Evolutionary conservation across 2,888 invertebrate genomes (phyloP).

Genomic region (Lydus trimaculatus): DNA sequence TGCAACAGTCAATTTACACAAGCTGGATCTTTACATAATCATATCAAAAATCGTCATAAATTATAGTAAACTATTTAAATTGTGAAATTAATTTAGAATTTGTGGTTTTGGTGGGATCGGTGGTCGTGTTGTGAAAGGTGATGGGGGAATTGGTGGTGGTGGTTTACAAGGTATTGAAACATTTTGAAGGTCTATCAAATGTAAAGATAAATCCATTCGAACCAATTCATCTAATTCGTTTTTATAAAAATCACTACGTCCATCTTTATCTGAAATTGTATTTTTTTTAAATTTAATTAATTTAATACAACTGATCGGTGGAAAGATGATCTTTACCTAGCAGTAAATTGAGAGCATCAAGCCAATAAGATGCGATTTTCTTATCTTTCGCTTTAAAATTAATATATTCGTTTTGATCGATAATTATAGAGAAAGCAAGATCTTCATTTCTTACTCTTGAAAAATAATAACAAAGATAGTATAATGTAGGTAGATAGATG

Average conservation of each 20-base stretch:
- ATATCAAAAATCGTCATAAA: conserved; percentile 26
- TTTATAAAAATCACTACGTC: conserved; percentile 48
- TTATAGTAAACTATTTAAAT: background rate
- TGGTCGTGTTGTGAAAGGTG: conserved; percentile 39
- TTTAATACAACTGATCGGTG: background rate
- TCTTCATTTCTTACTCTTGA: conserved; percentile 44
- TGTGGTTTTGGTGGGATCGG: conserved; percentile 44
- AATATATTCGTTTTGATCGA: conserved; percentile 47
- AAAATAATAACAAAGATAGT: too few species aligned
- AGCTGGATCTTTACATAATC: conserved; percentile 36
- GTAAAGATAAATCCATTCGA: conserved; percentile 54
- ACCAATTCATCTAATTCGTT: conserved; percentile 52
- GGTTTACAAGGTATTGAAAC: conserved; percentile 51
- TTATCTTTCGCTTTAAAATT: conserved; percentile 53
- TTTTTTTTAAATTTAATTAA: background rate
- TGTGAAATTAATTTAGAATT: background rate
- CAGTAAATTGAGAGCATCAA: conserved; percentile 53
- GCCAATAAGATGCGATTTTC: conserved; percentile 52
- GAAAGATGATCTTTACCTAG: too few species aligned
- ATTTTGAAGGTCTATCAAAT: conserved; percentile 55
- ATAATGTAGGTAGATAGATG: background rate
- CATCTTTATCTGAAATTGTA: conserved; percentile 35
- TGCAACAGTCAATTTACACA: conserved; percentile 51
- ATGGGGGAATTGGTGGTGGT: conserved; percentile 51
- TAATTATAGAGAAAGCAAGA: conserved; percentile 52